phyloP scores from a whole-genome alignment of 2,797 vertebrate genomes.

The Centroberyx gerrardi region DNA sequence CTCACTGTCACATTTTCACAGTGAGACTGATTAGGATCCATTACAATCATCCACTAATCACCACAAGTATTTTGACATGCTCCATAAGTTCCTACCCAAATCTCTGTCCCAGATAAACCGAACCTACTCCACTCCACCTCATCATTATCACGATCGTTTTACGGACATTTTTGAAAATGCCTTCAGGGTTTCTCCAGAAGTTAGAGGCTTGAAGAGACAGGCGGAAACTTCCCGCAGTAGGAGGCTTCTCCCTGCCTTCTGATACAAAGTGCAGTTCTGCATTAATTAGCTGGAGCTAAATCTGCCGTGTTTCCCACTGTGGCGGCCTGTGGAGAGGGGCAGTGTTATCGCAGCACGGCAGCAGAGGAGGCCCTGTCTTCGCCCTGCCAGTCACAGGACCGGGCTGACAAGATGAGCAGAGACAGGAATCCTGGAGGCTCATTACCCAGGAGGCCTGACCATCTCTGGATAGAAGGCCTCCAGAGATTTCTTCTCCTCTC shows the following conservation, averaged over 20 bases:
- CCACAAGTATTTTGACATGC: background rate
- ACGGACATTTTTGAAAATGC: conserved; percentile 28
- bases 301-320: conserved; percentile 41
- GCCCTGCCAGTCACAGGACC: conserved; percentile 53
- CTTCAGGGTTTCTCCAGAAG: conserved; percentile 5
- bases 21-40: conserved; percentile 29
- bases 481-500: conserved; percentile 30
- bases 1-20: conserved; percentile 60
- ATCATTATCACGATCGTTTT: conserved; percentile 37
- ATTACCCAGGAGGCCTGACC: conserved; percentile 57
- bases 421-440: conserved; percentile 53
- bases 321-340: conserved; percentile 43
- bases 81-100: background rate
- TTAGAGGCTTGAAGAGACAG: conserved; percentile 39
- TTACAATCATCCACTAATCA: conserved; percentile 52
- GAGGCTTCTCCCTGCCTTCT: conserved; percentile 22
- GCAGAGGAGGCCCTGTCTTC: conserved; percentile 32
- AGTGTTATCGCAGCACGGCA: conserved; percentile 37
- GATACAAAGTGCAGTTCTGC: conserved; percentile 54
- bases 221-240: conserved; percentile 40
- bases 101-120: conserved; percentile 19
- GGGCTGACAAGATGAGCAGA: conserved; percentile 49
- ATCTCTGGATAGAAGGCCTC: conserved; percentile 30
- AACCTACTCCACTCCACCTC: conserved; percentile 2
- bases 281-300: conserved; percentile 72